These are phyloP conservation scores for Cichladusa arquata DNA, from an alignment of 2,113 vertebrate species.

Conservation along the genomic window DNA sequence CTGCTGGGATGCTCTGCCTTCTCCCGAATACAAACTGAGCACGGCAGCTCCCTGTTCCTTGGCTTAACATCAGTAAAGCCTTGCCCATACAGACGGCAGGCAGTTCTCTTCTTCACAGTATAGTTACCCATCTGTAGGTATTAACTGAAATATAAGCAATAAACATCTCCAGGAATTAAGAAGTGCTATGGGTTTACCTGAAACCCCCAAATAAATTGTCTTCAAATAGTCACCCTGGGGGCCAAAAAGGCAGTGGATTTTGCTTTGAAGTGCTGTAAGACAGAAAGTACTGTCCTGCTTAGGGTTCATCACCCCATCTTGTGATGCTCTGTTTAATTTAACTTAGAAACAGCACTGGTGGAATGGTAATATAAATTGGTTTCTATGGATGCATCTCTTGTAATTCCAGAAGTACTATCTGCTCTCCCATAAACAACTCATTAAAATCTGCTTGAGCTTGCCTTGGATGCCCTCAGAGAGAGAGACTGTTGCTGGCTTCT, in stretches of 20 bases:
- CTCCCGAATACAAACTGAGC: neutral
- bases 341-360: neutral
- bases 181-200: neutral
- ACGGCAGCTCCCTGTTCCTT: neutral
- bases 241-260: neutral
- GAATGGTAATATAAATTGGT: neutral
- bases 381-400: neutral
- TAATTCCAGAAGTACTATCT: neutral
- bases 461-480: neutral
- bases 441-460: neutral
- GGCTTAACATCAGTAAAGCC: neutral
- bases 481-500: neutral
- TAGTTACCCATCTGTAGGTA: neutral
- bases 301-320: neutral
- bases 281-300: neutral
- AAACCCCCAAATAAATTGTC: neutral
- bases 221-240: neutral
- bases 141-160: neutral
- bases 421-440: neutral
- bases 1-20: accelerated
- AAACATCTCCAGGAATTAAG: neutral
- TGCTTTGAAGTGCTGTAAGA: neutral
- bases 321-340: neutral
- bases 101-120: neutral
- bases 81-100: neutral